phyloP scores from a whole-genome alignment of 2,888 invertebrate genomes.

The Saturnia japonica region DNA sequence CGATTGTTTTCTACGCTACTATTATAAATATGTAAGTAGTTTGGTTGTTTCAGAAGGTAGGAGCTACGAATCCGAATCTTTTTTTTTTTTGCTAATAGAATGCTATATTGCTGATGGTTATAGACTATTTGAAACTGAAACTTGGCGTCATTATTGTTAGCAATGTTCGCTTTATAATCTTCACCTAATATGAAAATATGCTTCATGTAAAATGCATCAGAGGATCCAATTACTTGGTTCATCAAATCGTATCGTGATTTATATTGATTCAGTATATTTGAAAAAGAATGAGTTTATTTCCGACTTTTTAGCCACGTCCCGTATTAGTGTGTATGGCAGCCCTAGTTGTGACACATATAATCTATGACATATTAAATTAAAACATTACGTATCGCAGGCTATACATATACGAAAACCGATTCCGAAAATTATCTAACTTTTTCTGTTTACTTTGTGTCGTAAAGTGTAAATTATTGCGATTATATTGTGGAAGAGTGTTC shows the following conservation, averaged over 20 bases:
- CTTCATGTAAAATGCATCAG: background rate
- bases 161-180: background rate
- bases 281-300: background rate
- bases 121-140: background rate
- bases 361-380: too few relatives aligned
- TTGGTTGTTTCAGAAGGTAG: background rate
- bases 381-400: too few relatives aligned
- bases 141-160: background rate
- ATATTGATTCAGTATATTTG: background rate
- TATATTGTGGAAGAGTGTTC: slow-evolving; percentile 21
- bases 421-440: too few relatives aligned
- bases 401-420: too few relatives aligned
- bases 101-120: background rate
- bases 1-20: background rate
- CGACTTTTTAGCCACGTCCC: too few relatives aligned
- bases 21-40: background rate
- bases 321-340: too few relatives aligned
- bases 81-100: too few relatives aligned
- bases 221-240: background rate
- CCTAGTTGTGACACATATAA: too few relatives aligned
- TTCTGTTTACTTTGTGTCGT: slow-evolving; percentile 1
- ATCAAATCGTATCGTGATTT: background rate
- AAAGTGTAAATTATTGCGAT: slow-evolving; percentile 20
- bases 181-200: background rate
- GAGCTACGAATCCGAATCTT: too few relatives aligned